Evolutionary conservation across 2,888 invertebrate species (phyloP).

Genomic region (Steinernema scapterisci): DNA sequence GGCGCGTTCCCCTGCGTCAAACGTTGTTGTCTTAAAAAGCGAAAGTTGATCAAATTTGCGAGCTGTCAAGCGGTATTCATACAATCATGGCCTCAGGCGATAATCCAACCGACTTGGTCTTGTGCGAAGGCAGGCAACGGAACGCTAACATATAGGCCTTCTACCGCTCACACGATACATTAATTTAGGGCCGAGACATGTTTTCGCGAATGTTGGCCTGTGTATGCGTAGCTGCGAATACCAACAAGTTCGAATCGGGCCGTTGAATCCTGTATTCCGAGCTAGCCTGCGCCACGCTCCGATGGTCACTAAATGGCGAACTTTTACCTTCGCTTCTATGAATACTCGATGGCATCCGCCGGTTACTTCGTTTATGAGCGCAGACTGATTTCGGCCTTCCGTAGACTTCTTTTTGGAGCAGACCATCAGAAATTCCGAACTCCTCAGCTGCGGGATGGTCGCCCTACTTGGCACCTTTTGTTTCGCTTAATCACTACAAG

Average conservation of each 20-base stretch:
- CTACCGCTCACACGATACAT: constrained; percentile 33
- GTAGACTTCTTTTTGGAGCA: too few species aligned
- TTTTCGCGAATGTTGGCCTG: constrained; percentile 16
- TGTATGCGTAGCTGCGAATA: not conserved
- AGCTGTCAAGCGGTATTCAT: constrained; percentile 32
- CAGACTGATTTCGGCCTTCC: too few species aligned
- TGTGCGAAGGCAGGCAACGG: constrained; percentile 20
- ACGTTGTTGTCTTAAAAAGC: constrained; percentile 30
- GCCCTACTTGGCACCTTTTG: not conserved
- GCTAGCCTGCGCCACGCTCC: not conserved
- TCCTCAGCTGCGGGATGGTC: too few species aligned
- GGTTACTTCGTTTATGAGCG: too few species aligned
- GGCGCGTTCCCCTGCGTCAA: not conserved
- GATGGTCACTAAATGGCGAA: not conserved
- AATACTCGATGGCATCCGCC: too few species aligned
- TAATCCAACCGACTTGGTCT: constrained; percentile 1
- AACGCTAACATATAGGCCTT: constrained; percentile 30
- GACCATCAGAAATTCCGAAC: too few species aligned
- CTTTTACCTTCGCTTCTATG: not conserved
- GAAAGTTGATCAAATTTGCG: constrained; percentile 27
- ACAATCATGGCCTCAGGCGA: constrained; percentile 29
- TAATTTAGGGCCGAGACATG: constrained; percentile 33
- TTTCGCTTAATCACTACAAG: not conserved
- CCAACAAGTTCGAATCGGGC: constrained; percentile 24
- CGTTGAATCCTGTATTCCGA: constrained; percentile 14